These are phyloP conservation scores for Drymodes brunneopygia DNA, from an alignment of 2,113 vertebrate genomes.

Conservation along the genomic window DNA sequence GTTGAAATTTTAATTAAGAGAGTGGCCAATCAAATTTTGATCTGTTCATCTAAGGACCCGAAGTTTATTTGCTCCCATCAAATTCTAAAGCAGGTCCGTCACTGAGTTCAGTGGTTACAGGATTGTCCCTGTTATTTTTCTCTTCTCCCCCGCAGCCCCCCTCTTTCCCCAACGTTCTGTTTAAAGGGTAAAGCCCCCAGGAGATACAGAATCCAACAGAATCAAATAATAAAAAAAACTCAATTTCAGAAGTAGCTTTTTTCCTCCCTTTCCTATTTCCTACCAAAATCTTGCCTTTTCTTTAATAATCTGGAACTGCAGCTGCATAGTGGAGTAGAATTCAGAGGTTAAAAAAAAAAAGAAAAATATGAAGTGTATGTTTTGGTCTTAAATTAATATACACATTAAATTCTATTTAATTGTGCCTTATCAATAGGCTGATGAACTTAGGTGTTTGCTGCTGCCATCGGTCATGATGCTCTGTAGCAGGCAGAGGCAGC, in stretches of 20 bases:
- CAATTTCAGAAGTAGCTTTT: background rate
- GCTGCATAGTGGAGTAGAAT: background rate
- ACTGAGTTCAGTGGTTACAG: background rate
- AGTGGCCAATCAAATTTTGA: background rate
- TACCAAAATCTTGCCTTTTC: background rate
- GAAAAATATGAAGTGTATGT: background rate
- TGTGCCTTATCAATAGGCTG: background rate
- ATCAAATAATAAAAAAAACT: no score
- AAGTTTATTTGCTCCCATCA: background rate
- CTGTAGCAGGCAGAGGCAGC: conserved; percentile 19
- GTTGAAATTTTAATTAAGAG: background rate
- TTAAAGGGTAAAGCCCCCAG: background rate
- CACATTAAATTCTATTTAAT: background rate
- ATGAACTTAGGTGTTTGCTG: background rate
- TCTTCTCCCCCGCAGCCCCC: accelerated
- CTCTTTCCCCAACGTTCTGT: background rate
- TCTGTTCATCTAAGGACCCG: background rate
- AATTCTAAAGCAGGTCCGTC: background rate
- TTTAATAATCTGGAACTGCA: background rate
- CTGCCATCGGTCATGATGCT: conserved; percentile 31
- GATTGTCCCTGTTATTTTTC: background rate
- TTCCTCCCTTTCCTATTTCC: background rate
- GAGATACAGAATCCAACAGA: background rate
- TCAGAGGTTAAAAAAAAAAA: background rate
- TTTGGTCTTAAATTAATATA: background rate